Evolutionary conservation across 2,888 invertebrate species (phyloP).

Genomic region (Chrysolina oricalcia): DNA sequence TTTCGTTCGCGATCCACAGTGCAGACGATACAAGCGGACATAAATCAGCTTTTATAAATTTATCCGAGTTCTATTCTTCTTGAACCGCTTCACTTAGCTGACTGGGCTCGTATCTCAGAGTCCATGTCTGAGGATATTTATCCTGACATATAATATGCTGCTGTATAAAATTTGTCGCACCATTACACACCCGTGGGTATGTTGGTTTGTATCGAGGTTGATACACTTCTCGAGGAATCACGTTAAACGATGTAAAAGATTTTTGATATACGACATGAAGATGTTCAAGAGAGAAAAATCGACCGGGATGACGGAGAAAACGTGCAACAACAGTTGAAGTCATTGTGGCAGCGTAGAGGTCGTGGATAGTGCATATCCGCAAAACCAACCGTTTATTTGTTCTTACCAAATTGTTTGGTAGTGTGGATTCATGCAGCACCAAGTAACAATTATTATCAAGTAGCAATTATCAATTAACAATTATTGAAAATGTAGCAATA

Average conservation of each 20-base stretch:
- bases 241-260: constrained; percentile 37
- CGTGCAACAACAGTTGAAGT: background rate
- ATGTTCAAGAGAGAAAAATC: constrained; percentile 9
- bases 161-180: constrained; percentile 71
- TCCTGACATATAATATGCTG: constrained; percentile 70
- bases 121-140: constrained; percentile 69
- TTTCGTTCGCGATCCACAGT: constrained; percentile 68
- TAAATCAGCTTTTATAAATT: constrained; percentile 71
- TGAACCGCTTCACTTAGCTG: constrained; percentile 70
- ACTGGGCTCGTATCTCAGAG: constrained; percentile 68
- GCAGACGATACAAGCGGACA: constrained; percentile 67
- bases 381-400: background rate
- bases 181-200: constrained; percentile 70
- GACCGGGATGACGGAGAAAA: background rate
- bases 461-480: too few species aligned
- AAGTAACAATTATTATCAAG: too few species aligned
- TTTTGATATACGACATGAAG: constrained; percentile 40
- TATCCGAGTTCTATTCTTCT: constrained; percentile 70
- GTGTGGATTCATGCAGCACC: too few species aligned
- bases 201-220: constrained; percentile 61
- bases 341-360: background rate
- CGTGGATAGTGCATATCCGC: background rate
- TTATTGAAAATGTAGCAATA: too few species aligned
- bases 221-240: constrained; percentile 54
- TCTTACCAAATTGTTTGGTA: background rate